Evolutionary conservation across 2,888 invertebrate species (phyloP).

Genomic region (Graphium colonna): DNA sequence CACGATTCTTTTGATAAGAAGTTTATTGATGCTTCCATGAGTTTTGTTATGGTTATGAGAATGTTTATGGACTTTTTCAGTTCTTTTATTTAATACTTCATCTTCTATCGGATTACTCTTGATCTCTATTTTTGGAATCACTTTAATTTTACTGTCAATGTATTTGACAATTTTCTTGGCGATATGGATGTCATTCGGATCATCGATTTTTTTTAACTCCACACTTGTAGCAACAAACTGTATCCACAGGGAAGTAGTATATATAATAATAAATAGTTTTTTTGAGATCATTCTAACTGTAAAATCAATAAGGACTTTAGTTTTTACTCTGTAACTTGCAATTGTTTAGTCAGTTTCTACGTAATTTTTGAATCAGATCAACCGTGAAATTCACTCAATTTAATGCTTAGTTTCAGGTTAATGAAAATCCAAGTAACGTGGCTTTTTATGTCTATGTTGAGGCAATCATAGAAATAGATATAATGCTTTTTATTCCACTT

Average conservation of each 20-base stretch:
- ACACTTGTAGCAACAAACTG: not conserved
- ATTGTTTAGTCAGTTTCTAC: not conserved
- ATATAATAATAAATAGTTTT: not conserved
- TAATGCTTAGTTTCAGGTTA: not conserved
- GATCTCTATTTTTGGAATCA: not conserved
- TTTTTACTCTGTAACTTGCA: not conserved
- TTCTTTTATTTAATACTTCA: not conserved
- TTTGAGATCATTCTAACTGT: conserved; percentile 3
- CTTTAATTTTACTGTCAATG: conserved; percentile 1
- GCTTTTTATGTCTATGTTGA: too few species aligned
- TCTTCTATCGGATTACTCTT: too few species aligned
- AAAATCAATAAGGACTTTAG: not conserved
- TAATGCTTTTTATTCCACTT: too few species aligned
- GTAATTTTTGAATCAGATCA: conserved; percentile 1
- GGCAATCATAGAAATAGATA: too few species aligned
- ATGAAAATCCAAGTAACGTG: too few species aligned
- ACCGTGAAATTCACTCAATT: conserved; percentile 3
- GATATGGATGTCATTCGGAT: conserved; percentile 1
- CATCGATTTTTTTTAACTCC: conserved; percentile 4
- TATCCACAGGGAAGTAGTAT: not conserved
- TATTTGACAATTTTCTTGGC: conserved; percentile 14
- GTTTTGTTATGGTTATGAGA: too few species aligned
- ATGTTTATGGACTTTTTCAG: not conserved
- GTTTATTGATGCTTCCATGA: not conserved
- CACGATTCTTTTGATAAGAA: conserved; percentile 4